Conservation (phyloP, 1,140 invertebrate species). For the Marisa cornuarietis region DNA sequence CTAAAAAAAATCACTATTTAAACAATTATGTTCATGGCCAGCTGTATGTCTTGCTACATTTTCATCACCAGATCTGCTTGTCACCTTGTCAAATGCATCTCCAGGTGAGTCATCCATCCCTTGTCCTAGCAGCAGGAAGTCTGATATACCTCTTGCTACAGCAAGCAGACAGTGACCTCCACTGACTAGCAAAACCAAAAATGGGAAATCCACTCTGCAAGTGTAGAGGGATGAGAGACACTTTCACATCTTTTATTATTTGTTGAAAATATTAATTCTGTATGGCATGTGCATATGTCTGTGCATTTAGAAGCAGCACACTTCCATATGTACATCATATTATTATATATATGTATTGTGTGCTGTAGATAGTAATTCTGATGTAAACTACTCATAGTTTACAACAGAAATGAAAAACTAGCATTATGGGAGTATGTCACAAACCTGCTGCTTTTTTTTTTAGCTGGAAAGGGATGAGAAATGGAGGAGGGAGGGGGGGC, state of each 20-base stretch:
- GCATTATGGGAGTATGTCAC: neutral
- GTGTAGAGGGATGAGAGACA: neutral
- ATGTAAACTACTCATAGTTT: neutral
- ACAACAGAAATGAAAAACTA: neutral
- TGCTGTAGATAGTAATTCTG: neutral
- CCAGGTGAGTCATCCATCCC: slow-evolving; percentile 88
- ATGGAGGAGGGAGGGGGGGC: no score
- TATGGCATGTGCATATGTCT: neutral
- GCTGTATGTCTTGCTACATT: neutral
- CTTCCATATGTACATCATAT: no score
- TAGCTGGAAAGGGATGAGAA: no score
- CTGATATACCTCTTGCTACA: slow-evolving; percentile 78
- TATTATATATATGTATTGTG: no score
- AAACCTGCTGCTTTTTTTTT: no score
- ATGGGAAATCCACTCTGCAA: slow-evolving; percentile 84
- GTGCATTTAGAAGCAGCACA: neutral
- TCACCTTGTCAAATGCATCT: slow-evolving; percentile 88
- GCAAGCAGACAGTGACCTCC: slow-evolving; percentile 87
- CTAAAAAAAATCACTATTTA: no score
- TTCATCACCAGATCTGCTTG: neutral
- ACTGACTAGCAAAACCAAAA: slow-evolving; percentile 87
- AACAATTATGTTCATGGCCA: no score
- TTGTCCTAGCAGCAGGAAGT: slow-evolving; percentile 83
- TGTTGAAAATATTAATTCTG: no score
- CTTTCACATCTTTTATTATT: neutral